These are phyloP conservation scores for Ploceus nigricollis DNA, from an alignment of 2,113 vertebrate genomes.

Conservation along the genomic window DNA sequence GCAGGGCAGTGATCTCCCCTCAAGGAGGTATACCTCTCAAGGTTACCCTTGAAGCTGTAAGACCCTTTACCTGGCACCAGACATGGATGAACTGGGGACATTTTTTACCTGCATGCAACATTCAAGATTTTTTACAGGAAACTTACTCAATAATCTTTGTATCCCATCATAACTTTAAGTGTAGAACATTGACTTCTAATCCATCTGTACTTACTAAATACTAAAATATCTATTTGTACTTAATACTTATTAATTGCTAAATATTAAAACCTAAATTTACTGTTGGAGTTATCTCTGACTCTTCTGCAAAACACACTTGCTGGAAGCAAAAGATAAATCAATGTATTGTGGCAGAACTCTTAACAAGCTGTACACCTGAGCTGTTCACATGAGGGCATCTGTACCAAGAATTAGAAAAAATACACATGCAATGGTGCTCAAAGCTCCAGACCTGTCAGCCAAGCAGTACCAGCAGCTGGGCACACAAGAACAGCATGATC, in stretches of 20 bases:
- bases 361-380: neutral
- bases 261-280: neutral
- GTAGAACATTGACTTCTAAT: neutral
- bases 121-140: neutral
- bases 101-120: neutral
- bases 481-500: neutral
- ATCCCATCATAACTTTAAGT: too few species aligned
- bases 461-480: neutral
- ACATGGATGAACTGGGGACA: neutral
- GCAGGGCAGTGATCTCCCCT: neutral
- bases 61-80: neutral
- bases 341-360: accelerated
- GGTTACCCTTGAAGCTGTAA: neutral
- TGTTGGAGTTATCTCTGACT: neutral
- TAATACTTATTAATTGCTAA: neutral
- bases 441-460: neutral
- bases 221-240: neutral
- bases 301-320: neutral
- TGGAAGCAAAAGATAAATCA: neutral
- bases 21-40: neutral
- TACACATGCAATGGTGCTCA: accelerated
- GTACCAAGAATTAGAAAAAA: neutral
- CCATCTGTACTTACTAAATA: neutral
- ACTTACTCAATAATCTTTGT: neutral
- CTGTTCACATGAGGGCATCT: neutral